Evolutionary conservation across 2,888 invertebrate genomes (phyloP).

Genomic region (Teinopalpus imperialis): DNA sequence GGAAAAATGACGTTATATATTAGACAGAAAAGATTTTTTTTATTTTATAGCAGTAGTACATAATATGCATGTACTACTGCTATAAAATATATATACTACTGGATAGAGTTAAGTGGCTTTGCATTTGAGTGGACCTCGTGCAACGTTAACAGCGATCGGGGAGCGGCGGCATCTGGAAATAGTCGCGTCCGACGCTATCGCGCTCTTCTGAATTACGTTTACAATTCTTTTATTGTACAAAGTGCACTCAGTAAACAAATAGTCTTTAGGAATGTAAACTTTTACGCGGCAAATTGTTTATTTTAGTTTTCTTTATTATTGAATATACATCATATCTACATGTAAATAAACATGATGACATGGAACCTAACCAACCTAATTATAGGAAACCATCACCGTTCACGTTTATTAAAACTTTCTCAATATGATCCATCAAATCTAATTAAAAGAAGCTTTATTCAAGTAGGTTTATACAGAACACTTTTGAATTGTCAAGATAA

Average conservation of each 20-base stretch:
- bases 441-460: no score
- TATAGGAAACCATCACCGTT: no score
- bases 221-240: slow-evolving; percentile 15
- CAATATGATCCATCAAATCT: no score
- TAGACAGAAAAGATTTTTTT: not conserved
- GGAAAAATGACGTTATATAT: not conserved
- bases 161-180: slow-evolving; percentile 51
- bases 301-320: no score
- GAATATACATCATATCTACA: no score
- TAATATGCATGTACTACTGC: not conserved
- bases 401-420: no score
- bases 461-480: no score
- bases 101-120: slow-evolving; percentile 12
- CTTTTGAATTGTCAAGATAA: no score
- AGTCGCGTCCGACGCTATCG: slow-evolving; percentile 34
- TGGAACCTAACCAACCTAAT: no score
- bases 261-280: no score
- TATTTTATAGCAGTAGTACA: not conserved
- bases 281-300: no score
- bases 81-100: not conserved
- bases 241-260: not conserved
- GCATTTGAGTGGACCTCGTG: slow-evolving; percentile 30
- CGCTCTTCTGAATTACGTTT: slow-evolving; percentile 8
- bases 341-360: no score
- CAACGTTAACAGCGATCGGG: slow-evolving; percentile 40